Conservation (phyloP, 2,797 vertebrate species). For the Sandelia bainsii region DNA sequence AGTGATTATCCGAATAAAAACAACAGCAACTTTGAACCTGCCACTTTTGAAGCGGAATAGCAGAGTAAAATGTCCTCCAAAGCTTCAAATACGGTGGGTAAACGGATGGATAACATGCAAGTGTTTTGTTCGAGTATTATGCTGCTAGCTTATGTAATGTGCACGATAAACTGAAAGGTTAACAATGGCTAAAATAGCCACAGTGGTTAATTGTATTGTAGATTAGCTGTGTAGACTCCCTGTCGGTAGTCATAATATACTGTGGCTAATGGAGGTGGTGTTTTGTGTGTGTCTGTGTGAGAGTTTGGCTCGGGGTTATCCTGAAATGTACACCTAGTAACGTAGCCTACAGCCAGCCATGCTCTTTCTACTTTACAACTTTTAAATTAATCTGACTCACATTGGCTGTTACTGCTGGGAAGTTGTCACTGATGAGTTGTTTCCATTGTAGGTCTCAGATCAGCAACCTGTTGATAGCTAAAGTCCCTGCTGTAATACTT, state of each 20-base stretch:
- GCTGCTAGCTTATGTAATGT: conserved; percentile 32
- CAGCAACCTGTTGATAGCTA: conserved; percentile 75
- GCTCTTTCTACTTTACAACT: conserved; percentile 20
- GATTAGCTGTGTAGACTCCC: conserved; percentile 15
- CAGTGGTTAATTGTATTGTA: neutral
- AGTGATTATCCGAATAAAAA: conserved; percentile 62
- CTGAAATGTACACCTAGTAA: conserved; percentile 44
- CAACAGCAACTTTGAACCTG: conserved; percentile 65
- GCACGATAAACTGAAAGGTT: conserved; percentile 11
- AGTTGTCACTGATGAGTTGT: conserved; percentile 20
- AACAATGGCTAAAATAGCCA: conserved; percentile 12
- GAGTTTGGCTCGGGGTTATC: conserved; percentile 28
- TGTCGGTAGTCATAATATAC: conserved; percentile 7
- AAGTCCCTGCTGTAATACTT: conserved; percentile 19
- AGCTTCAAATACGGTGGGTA: conserved; percentile 90
- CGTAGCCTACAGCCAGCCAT: conserved; percentile 18
- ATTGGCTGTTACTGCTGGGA: neutral
- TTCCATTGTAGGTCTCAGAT: conserved; percentile 19
- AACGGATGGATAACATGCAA: conserved; percentile 41
- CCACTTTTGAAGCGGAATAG: conserved; percentile 68
- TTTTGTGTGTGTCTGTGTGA: neutral
- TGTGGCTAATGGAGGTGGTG: conserved; percentile 19
- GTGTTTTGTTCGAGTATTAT: neutral
- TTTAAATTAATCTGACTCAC: neutral
- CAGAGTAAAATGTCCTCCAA: conserved; percentile 92